phyloP scores from a whole-genome alignment of 2,113 vertebrate genomes.

The Bagarius yarrelli region DNA sequence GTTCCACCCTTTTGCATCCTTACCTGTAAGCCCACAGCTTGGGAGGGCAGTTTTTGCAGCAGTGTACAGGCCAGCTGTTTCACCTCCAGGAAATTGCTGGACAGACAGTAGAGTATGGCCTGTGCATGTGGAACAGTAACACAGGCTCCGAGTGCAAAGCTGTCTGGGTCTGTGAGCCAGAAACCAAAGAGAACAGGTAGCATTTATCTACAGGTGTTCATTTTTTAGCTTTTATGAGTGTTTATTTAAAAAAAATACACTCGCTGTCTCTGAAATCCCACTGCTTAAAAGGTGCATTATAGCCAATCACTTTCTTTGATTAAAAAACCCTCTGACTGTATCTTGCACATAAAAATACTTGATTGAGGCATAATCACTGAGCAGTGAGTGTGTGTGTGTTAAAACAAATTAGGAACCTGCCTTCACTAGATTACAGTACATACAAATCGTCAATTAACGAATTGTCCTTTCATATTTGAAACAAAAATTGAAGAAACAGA shows the following conservation, averaged over 20 bases:
- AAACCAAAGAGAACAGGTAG: not conserved
- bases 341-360: not conserved
- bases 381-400: not conserved
- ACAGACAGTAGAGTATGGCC: slow-evolving; percentile 81
- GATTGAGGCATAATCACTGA: not conserved
- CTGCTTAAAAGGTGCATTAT: too few species aligned
- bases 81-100: slow-evolving; percentile 93
- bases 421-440: not conserved
- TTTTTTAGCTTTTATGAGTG: too few species aligned
- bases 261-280: too few species aligned
- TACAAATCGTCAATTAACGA: not conserved
- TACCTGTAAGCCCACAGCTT: slow-evolving; percentile 79
- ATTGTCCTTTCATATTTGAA: not conserved
- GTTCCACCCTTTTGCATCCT: too few species aligned
- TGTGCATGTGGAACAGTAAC: slow-evolving; percentile 74
- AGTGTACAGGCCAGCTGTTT: slow-evolving; percentile 83
- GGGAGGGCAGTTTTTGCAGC: slow-evolving; percentile 77
- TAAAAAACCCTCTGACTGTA: too few species aligned
- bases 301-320: too few species aligned
- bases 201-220: not conserved
- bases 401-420: not conserved
- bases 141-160: slow-evolving; percentile 77
- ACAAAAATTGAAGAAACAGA: not conserved
- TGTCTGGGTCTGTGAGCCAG: slow-evolving; percentile 56
- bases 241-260: too few species aligned